Conservation (phyloP, 1,140 invertebrate genomes). For the Oppia nitens region DNA sequence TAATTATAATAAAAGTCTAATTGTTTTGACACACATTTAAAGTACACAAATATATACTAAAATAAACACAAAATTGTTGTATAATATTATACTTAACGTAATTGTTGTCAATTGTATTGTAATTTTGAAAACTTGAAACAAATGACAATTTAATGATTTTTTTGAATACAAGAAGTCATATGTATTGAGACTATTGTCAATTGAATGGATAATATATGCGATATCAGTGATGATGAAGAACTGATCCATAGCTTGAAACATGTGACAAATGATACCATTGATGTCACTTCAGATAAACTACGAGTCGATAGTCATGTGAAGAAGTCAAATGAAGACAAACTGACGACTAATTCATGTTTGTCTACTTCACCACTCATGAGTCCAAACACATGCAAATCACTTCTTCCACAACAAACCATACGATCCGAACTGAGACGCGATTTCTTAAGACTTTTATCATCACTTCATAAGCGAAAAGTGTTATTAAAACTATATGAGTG, state of each 20-base stretch:
- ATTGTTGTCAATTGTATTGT: background rate
- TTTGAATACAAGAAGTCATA: background rate
- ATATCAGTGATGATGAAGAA: background rate
- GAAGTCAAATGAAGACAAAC: background rate
- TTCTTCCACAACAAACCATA: background rate
- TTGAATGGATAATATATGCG: background rate
- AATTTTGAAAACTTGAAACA: too few species aligned
- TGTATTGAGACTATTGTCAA: background rate
- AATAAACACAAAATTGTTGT: background rate
- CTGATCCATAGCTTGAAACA: background rate
- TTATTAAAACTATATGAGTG: background rate
- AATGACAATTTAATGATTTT: background rate
- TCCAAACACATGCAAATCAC: background rate
- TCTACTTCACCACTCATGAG: background rate
- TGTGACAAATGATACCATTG: background rate
- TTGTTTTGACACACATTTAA: too few species aligned
- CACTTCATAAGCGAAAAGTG: background rate
- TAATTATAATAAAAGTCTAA: too few species aligned
- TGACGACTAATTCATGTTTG: background rate
- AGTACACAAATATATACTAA: too few species aligned
- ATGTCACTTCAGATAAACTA: background rate
- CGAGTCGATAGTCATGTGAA: background rate
- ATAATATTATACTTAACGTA: background rate
- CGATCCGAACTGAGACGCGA: background rate
- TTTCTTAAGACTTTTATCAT: background rate